Conservation (phyloP, 2,888 invertebrate species). For the Rhagonycha lutea region DNA sequence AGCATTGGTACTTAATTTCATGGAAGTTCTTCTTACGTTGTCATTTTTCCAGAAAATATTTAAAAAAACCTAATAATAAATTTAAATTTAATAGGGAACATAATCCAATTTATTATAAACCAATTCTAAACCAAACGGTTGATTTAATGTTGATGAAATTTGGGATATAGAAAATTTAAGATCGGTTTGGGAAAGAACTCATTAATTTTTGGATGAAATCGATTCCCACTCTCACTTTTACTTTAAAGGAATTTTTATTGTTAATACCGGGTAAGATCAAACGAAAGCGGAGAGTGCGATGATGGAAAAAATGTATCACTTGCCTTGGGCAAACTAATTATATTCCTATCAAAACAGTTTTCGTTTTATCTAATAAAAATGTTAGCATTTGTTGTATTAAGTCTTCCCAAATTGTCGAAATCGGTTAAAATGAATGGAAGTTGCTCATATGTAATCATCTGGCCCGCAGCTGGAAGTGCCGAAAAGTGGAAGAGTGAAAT, state of each 20-base stretch:
- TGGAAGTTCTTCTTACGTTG: neutral
- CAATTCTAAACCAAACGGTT: neutral
- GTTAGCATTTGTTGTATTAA: neutral
- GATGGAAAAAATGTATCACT: neutral
- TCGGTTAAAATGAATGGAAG: neutral
- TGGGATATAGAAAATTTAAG: neutral
- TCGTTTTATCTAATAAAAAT: neutral
- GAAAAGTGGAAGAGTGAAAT: neutral
- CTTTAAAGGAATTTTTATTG: neutral
- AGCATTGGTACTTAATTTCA: neutral
- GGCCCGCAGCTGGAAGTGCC: neutral
- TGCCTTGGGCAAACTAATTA: neutral
- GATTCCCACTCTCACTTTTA: neutral
- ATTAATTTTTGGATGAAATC: neutral
- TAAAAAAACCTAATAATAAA: neutral
- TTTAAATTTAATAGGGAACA: neutral
- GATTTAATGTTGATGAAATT: neutral
- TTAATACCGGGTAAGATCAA: neutral
- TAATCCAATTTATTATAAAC: neutral
- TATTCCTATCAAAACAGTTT: neutral
- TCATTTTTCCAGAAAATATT: neutral
- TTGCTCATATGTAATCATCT: neutral
- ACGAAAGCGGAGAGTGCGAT: neutral
- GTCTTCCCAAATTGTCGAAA: neutral
- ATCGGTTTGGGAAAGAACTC: neutral